Evolutionary conservation across 2,797 vertebrate species (phyloP), one percentile per base, ranked within the genome.

Genomic region (Arctocebus calabarensis): DNA sequence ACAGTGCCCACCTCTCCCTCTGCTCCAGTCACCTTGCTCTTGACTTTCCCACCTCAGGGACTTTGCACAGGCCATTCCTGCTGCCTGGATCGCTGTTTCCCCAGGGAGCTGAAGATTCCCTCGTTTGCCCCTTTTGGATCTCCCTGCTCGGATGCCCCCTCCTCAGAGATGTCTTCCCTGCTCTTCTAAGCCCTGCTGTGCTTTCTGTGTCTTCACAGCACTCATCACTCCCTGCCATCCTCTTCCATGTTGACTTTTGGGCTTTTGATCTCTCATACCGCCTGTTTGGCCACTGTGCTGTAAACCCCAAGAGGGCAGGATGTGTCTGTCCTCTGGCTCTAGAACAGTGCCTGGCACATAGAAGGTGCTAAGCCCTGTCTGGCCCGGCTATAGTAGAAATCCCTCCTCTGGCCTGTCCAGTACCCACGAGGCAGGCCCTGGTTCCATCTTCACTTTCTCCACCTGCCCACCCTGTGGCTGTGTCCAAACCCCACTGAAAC

Each of bases 1-100:
- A 2, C 23, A 1, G 20, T 4, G 48, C n/a, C 37, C 0, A 0
- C 59, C 6, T 2, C 32, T 7, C 6, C 25, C 23, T 20, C 61
- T 22, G 17, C 23, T 16, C 43, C 57, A 32, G 52, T 40, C 20
- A 11, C 37, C 34, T 48, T 45, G 48, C 25, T 37, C n/a, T 71
- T 45, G 2, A 5, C 25, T n/a, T 52, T 43, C 34, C 16, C 32
- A 66, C 64, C 70, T 91, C 55, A 57, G 70, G 83, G 57, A 45
- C 82, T 94, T 88, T 68, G 70, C 61, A 55, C 34, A 1, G 8
- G 34, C 37, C 1, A 23, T 22, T n/a, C 23, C 10, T 40, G 10
- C 61, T 40, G 61, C 82, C 52, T 1, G 1, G 48, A 14, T 16
- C 0, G 2, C 19, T 43, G 55, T 70, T 27, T n/a, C 14, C 40